These are phyloP conservation scores for Piliocolobus tephrosceles DNA, from an alignment of 2,113 vertebrate species.

Conservation along the genomic window DNA sequence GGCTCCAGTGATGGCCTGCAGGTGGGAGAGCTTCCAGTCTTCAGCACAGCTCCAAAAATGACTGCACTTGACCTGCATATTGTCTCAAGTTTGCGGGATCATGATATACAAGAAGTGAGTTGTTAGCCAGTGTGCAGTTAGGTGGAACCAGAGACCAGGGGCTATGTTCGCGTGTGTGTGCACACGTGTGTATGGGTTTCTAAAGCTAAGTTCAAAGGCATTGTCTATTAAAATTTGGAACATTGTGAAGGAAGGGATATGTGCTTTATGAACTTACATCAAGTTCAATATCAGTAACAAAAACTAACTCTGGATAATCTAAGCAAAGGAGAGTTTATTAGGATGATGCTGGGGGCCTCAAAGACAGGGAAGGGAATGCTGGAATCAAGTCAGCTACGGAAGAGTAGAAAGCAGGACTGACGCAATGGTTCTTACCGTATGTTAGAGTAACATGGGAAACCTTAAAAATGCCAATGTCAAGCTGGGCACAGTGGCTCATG, in stretches of 20 bases:
- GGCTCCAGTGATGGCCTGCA: constrained; percentile 81
- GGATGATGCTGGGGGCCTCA: neutral
- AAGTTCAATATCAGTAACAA: neutral
- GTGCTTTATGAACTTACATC: neutral
- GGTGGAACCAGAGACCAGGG: neutral
- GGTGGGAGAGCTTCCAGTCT: constrained; percentile 83
- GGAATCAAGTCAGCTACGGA: neutral
- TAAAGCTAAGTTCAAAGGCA: neutral
- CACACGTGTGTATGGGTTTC: neutral
- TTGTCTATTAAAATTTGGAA: neutral
- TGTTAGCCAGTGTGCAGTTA: neutral
- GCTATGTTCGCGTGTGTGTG: neutral
- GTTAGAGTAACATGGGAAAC: neutral
- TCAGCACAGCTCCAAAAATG: constrained; percentile 81
- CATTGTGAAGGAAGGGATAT: neutral
- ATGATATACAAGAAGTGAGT: constrained; percentile 38
- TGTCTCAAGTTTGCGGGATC: constrained; percentile 75
- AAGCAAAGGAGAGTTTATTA: neutral
- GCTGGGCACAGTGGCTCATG: too few relatives aligned
- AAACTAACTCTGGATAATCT: neutral
- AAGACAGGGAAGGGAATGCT: neutral
- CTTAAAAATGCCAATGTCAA: neutral
- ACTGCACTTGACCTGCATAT: constrained; percentile 83
- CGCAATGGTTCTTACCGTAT: neutral
- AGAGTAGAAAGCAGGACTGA: neutral